Conservation (phyloP, 2,797 vertebrate genomes). For the Dipus sagitta region DNA sequence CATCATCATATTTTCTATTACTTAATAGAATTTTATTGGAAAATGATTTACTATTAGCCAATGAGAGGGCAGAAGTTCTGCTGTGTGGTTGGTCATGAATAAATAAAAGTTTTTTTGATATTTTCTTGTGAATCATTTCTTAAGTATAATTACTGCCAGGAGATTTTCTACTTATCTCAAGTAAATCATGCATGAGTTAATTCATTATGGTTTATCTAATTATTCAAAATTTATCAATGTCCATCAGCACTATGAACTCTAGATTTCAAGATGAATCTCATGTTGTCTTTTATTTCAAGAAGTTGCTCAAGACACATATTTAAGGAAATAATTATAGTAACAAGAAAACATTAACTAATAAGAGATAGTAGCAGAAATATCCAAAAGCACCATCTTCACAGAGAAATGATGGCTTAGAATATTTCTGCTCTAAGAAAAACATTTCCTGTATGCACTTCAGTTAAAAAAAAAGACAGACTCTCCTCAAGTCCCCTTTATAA, state of each 20-base stretch:
- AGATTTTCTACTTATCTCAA: background rate
- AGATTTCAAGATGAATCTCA: background rate
- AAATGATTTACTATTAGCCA: background rate
- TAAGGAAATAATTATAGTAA: slow-evolving; percentile 5
- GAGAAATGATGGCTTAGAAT: background rate
- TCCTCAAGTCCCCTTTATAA: background rate
- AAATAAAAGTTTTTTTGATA: background rate
- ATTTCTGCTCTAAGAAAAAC: background rate
- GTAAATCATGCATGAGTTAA: background rate
- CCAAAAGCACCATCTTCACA: background rate
- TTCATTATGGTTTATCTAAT: background rate
- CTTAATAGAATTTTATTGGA: background rate
- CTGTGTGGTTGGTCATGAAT: background rate
- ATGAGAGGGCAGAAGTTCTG: background rate
- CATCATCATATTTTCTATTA: background rate
- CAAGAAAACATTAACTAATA: background rate
- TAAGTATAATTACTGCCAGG: background rate
- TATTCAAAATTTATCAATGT: background rate
- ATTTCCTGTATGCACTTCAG: background rate
- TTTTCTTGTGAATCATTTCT: slow-evolving; percentile 29
- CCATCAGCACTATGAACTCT: background rate
- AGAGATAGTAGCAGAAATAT: background rate
- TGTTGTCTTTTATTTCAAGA: background rate
- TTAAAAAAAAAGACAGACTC: background rate
- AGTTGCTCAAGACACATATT: background rate